Base-by-base conservation (phyloP, 2,888 invertebrate genomes). In the Amphimallon solstitiale region DNA sequence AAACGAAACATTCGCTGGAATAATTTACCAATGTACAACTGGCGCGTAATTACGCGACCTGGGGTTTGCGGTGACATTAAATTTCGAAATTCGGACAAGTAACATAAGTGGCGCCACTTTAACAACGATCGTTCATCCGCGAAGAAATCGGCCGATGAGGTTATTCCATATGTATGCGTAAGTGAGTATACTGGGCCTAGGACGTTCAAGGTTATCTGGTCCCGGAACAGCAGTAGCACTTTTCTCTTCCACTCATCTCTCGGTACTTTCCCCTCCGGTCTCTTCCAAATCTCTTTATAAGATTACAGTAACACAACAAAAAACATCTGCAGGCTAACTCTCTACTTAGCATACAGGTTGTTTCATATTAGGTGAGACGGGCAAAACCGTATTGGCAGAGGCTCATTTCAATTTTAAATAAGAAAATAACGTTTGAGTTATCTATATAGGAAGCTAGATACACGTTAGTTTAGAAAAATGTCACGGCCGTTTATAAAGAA, bases 191-290 rank as follows among this genome's bases (percentile, higher is more conserved):
- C 51, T 43, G 62, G 49, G 49, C 62, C 40, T 51, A 49, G 62
- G 62, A 63, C 62, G 49, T 51, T 63, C 62, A 63, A 63, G 62
- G 62, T 63, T 40, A 51, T 51, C 40, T 40, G 40, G 62, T 63
- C 49, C 62, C 62, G 62, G 62, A 63, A 63, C 51, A 63, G 40
- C 62, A n/a, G n/a, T n/a, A 37, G 23, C 51, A 63, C 62, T 40
- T 40, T 51, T 63, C 51, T 63, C 62, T 40, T 63, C 48, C 38
- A 48, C 48, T 61, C 37, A 21, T 14, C 15, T 56, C 59, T 45
- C 59, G 23, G 10, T 43, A 40, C 29, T 40, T 45, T 54, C 38
- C 54, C 12, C 40, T 43, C 59, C 60, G 60, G 34, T 34, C 60
- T 34, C 60, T 23, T 38, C 56, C 15, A 38, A 35, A 51, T 51